Conservation (phyloP, 2,797 vertebrate species). For the Mormyrops attenuatus region DNA sequence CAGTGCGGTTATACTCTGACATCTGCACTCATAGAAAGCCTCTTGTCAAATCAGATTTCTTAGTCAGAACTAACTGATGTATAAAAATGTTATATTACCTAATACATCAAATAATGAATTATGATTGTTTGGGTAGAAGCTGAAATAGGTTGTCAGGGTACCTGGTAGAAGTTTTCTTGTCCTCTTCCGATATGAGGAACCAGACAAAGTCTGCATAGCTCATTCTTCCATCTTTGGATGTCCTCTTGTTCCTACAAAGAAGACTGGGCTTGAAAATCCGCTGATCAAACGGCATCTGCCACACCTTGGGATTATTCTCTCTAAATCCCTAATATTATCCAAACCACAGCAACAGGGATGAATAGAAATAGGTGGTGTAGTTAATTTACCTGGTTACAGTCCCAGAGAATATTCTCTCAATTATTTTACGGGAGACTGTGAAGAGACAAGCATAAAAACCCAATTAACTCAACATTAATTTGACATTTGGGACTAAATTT, state of each 20-base stretch:
- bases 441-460: slow-evolving; percentile 29
- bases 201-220: slow-evolving; percentile 93
- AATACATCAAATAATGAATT: neutral
- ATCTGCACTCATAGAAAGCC: neutral
- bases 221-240: slow-evolving; percentile 73
- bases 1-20: neutral
- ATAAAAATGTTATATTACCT: neutral
- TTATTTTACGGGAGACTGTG: slow-evolving; percentile 86
- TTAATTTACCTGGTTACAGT: slow-evolving; percentile 79
- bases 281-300: neutral
- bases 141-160: slow-evolving; percentile 35
- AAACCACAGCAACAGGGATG: neutral
- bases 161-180: slow-evolving; percentile 91
- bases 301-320: neutral
- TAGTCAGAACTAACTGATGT: neutral
- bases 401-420: slow-evolving; percentile 91
- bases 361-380: neutral
- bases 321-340: neutral
- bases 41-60: neutral
- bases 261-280: neutral
- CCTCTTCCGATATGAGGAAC: slow-evolving; percentile 96
- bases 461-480: neutral
- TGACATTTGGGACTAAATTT: neutral
- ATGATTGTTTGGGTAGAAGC: neutral
- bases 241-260: slow-evolving; percentile 64